phyloP scores from a whole-genome alignment of 2,888 invertebrate genomes.

The Xanthorhoe spadicearia region DNA sequence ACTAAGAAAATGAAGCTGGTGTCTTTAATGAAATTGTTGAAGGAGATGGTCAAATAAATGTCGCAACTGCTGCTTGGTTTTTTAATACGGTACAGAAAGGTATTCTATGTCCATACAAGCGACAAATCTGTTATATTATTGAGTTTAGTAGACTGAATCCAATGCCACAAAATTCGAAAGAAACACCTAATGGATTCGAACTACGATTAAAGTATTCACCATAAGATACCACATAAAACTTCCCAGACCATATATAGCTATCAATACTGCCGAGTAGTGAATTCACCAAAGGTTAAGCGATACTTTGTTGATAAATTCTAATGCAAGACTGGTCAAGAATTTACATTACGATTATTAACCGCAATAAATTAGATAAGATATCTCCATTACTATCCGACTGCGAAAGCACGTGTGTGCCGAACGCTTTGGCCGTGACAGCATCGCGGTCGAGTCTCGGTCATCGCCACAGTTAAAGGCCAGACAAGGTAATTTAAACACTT shows the following conservation, averaged over 20 bases:
- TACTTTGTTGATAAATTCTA: not conserved
- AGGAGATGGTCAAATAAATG: not conserved
- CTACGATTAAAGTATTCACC: no score
- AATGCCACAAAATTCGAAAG: no score
- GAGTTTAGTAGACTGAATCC: no score
- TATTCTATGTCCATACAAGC: no score
- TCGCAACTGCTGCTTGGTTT: not conserved
- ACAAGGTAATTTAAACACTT: conserved; percentile 32
- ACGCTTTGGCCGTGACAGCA: conserved; percentile 33
- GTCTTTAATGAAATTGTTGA: not conserved
- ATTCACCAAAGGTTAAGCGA: not conserved
- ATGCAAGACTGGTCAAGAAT: conserved; percentile 1
- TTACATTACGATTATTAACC: not conserved
- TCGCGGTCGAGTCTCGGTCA: conserved; percentile 27
- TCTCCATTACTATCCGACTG: conserved; percentile 1
- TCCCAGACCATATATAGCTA: not conserved
- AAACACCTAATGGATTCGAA: no score
- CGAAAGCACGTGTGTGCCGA: conserved; percentile 21
- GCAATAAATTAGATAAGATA: not conserved
- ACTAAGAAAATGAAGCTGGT: no score
- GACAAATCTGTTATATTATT: no score
- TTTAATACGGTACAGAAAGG: no score
- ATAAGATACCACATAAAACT: not conserved
- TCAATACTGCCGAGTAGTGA: not conserved
- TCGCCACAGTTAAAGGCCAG: conserved; percentile 34